Conservation (phyloP, 2,888 invertebrate genomes). For the Spisula subtruncata region DNA sequence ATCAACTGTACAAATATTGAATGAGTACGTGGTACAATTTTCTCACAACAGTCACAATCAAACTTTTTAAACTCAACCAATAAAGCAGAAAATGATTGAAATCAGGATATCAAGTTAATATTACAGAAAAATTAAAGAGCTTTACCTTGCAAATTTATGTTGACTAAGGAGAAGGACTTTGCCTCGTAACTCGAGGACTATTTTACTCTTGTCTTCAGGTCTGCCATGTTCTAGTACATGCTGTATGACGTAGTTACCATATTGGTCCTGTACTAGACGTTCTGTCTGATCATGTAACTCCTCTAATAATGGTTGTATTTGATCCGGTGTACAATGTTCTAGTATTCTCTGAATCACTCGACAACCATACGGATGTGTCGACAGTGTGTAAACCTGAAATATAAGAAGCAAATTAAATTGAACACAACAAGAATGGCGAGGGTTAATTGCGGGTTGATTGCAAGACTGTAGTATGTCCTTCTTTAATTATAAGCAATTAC, state of each 20-base stretch:
- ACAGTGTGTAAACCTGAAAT: conserved; percentile 94
- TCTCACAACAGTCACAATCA: too few species aligned
- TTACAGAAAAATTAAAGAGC: background rate
- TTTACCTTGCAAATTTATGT: conserved; percentile 96
- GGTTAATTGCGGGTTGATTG: too few species aligned
- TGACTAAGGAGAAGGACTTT: conserved; percentile 98
- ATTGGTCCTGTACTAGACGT: conserved; percentile 96
- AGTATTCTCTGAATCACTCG: conserved; percentile 99
- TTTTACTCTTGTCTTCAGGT: conserved; percentile 97
- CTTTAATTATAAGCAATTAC: too few species aligned
- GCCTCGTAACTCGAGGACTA: conserved; percentile 95
- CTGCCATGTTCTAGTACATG: conserved; percentile 99
- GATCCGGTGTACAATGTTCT: conserved; percentile 98
- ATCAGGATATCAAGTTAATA: background rate
- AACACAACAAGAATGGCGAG: background rate
- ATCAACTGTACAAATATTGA: too few species aligned
- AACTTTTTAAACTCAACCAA: too few species aligned
- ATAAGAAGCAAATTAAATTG: background rate
- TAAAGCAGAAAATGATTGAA: too few species aligned
- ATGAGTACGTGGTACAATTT: too few species aligned
- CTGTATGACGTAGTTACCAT: conserved; percentile 92
- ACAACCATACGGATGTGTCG: conserved; percentile 99
- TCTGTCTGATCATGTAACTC: conserved; percentile 98
- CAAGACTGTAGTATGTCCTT: too few species aligned
- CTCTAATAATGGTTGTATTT: conserved; percentile 95